Conservation (phyloP, 2,888 invertebrate species). For the Heliconius aoede region DNA sequence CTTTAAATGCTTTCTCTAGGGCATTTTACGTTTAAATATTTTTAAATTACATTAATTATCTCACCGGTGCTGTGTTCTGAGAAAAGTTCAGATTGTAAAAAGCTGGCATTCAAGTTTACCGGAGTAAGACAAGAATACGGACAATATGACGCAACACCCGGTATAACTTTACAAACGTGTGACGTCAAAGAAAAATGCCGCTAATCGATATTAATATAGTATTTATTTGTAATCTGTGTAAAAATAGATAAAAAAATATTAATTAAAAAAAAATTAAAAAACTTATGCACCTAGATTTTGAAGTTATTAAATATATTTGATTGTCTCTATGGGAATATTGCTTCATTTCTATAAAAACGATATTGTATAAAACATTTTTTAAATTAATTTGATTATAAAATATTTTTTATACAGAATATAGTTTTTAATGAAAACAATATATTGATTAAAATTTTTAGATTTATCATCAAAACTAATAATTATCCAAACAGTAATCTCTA, state of each 20-base stretch:
- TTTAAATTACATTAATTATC: constrained; percentile 18
- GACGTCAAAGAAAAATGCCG: constrained; percentile 22
- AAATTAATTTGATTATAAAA: no score
- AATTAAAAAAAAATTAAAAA: neutral
- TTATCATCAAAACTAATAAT: neutral
- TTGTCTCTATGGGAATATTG: neutral
- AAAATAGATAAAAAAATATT: neutral
- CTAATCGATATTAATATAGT: constrained; percentile 1
- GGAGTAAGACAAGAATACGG: neutral
- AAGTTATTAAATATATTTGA: neutral
- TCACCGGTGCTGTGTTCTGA: constrained; percentile 6
- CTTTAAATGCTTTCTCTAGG: neutral
- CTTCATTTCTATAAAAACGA: no score
- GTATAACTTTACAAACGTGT: constrained; percentile 20
- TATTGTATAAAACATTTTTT: neutral
- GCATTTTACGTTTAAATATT: neutral
- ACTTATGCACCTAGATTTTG: neutral
- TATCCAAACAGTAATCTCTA: neutral
- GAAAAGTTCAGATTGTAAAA: constrained; percentile 21
- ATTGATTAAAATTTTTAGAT: neutral
- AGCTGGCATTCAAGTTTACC: constrained; percentile 30
- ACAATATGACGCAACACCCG: constrained; percentile 28
- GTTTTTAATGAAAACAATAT: neutral
- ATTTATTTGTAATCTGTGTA: neutral
- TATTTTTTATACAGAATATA: no score